These are phyloP conservation scores for Coleophora flavipennella DNA, from an alignment of 2,888 invertebrate genomes.

Conservation along the genomic window DNA sequence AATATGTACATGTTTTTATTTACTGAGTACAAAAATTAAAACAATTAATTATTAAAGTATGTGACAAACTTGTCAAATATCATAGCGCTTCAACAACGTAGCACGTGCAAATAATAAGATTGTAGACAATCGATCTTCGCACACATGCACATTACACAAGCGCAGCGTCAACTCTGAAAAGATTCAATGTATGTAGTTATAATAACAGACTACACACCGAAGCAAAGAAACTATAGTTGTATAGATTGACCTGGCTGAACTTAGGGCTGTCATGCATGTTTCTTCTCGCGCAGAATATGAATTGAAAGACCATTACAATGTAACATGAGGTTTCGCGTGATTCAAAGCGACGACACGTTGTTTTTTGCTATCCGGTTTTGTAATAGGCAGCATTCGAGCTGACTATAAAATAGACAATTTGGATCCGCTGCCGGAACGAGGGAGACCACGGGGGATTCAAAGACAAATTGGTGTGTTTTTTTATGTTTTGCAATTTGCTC, in stretches of 20 bases:
- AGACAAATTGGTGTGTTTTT: constrained; percentile 23
- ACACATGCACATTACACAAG: constrained; percentile 12
- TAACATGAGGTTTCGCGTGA: constrained; percentile 28
- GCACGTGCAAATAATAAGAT: too few relatives aligned
- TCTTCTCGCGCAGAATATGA: constrained; percentile 29
- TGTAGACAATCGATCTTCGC: not conserved
- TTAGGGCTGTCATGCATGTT: constrained; percentile 17
- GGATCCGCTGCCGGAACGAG: constrained; percentile 12
- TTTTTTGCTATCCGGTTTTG: too few relatives aligned
- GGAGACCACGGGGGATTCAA: constrained; percentile 11
- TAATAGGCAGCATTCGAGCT: constrained; percentile 10
- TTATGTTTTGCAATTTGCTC: constrained; percentile 23
- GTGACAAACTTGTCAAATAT: too few relatives aligned
- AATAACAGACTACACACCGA: constrained; percentile 1
- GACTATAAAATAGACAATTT: constrained; percentile 14
- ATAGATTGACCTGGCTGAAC: constrained; percentile 32
- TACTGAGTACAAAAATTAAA: too few relatives aligned
- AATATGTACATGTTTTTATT: too few relatives aligned
- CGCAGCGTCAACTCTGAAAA: constrained; percentile 18
- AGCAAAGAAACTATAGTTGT: constrained; percentile 25
- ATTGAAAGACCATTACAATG: constrained; percentile 27
- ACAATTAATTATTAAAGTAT: too few relatives aligned
- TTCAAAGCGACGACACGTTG: constrained; percentile 18
- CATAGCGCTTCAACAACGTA: too few relatives aligned
- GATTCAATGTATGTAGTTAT: too few relatives aligned